These are phyloP conservation scores for Leptopilina drosophilae DNA, from an alignment of 2,888 invertebrate genomes.

Conservation along the genomic window DNA sequence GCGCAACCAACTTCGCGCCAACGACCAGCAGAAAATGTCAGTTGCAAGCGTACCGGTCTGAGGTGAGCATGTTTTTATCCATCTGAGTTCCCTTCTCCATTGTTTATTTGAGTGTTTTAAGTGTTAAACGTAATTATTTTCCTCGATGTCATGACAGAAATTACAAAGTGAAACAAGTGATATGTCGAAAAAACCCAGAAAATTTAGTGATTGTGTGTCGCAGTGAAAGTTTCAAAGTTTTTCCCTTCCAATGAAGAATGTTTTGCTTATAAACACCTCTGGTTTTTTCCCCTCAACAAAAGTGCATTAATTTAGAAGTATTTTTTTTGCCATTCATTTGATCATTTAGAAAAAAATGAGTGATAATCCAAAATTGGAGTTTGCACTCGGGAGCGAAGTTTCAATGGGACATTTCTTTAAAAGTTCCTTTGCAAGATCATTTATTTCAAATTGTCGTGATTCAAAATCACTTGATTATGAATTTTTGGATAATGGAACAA, in stretches of 20 bases:
- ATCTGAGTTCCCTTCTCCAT: not conserved
- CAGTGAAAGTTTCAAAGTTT: not conserved
- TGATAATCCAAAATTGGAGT: constrained; percentile 66
- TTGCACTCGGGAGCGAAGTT: constrained; percentile 71
- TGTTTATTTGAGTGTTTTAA: not conserved
- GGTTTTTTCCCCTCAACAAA: not conserved
- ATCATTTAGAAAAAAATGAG: constrained; percentile 56
- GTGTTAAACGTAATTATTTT: not conserved
- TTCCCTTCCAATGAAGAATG: too few relatives aligned
- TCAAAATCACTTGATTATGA: constrained; percentile 76
- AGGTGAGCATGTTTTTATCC: not conserved
- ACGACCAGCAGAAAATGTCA: not conserved
- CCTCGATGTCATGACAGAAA: constrained; percentile 4
- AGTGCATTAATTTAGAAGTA: not conserved
- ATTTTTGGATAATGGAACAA: constrained; percentile 60
- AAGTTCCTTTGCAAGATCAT: constrained; percentile 79
- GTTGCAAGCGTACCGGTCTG: not conserved
- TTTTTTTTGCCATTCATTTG: not conserved
- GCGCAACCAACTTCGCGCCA: not conserved
- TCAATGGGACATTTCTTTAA: constrained; percentile 78
- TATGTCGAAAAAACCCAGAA: not conserved
- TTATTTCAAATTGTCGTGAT: constrained; percentile 75
- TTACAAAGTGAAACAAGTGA: not conserved
- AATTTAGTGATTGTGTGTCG: constrained; percentile 21
- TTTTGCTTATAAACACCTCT: constrained; percentile 2